Conservation (phyloP, 2,113 vertebrate genomes). For the Chelonoidis abingdonii region DNA sequence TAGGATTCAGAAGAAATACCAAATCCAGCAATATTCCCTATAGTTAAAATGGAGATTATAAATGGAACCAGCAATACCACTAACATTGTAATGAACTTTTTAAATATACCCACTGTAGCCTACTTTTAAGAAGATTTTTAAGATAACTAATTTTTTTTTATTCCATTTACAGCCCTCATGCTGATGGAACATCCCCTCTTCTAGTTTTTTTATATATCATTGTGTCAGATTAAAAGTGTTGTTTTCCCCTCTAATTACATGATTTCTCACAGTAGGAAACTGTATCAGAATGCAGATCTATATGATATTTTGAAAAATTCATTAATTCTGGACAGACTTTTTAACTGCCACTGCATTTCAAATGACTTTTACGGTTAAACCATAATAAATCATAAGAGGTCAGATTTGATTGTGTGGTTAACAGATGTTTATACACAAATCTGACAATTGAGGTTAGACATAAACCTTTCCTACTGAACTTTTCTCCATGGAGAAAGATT, state of each 20-base stretch:
- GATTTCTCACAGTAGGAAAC: background rate
- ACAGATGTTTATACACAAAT: background rate
- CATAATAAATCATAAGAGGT: background rate
- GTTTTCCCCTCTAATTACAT: background rate
- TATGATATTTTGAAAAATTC: background rate
- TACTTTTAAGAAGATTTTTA: constrained; percentile 10
- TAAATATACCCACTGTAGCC: constrained; percentile 16
- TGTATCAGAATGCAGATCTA: background rate
- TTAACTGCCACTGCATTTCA: background rate
- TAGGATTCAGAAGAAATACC: background rate
- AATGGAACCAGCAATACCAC: constrained; percentile 22
- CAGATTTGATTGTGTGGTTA: background rate
- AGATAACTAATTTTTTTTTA: background rate
- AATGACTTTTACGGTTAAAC: background rate
- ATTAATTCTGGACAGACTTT: background rate
- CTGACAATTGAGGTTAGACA: background rate
- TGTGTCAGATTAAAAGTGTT: background rate
- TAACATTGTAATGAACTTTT: constrained; percentile 17
- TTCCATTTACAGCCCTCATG: background rate
- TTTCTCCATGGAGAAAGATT: background rate
- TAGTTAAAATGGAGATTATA: background rate
- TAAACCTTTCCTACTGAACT: background rate
- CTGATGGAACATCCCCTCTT: background rate
- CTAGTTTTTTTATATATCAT: background rate
- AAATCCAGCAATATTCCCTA: background rate